A percentile compares a stretch with the other conserved stretches of the same genome.
phyloP scores from a whole-genome alignment of 30 jellyfish, hydroid and myxozoan genomes.

The Turritopsis dohrnii region DNA sequence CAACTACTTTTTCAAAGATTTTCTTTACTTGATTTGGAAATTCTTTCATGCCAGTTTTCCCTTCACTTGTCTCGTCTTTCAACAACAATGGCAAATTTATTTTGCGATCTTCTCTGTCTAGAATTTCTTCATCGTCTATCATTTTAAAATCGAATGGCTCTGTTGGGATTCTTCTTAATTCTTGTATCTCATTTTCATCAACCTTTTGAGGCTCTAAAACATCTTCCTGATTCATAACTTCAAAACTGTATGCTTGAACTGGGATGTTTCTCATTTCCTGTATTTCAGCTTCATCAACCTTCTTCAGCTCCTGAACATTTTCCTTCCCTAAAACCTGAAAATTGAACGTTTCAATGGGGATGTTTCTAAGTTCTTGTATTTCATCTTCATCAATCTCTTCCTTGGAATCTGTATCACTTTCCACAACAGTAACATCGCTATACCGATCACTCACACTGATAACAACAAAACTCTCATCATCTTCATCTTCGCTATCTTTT shows the following conservation, averaged over 20 bases:
- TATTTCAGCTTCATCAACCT: neutral
- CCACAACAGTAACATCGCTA: neutral
- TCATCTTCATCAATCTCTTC: neutral
- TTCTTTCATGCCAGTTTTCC: neutral
- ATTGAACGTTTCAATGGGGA: neutral
- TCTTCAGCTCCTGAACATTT: neutral
- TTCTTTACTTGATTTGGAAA: neutral
- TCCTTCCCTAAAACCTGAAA: neutral
- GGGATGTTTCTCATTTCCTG: neutral
- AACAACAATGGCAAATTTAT: neutral
- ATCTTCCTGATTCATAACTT: neutral
- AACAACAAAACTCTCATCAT: neutral
- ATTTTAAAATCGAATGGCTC: neutral
- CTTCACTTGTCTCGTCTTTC: neutral
- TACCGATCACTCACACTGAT: slow-evolving; percentile 3
- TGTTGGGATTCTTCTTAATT: neutral
- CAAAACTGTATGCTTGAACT: neutral
- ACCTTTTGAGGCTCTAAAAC: neutral
- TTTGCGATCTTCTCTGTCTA: neutral
- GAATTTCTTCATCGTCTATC: neutral
- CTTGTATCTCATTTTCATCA: neutral
- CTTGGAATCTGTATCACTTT: neutral
- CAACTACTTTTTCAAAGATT: neutral
- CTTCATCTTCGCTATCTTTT: neutral
- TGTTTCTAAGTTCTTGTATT: neutral